Evolutionary conservation across 2,888 invertebrate species (phyloP).

Genomic region (Pantelozetes paolii): DNA sequence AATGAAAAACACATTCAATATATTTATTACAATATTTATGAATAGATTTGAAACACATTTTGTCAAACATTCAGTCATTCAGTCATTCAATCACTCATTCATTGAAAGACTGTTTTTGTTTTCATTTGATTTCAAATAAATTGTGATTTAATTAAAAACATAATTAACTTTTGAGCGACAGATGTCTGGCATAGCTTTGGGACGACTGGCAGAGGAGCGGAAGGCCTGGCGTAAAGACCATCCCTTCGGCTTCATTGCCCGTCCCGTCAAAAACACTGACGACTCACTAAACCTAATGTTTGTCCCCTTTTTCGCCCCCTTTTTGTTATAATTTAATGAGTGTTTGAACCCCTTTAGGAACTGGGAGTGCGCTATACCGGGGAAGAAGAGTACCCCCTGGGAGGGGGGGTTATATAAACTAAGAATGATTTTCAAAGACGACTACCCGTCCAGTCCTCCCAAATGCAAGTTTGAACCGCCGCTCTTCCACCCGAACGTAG

Average conservation of each 20-base stretch:
- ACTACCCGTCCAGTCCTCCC: constrained; percentile 96
- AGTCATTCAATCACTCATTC: too few species aligned
- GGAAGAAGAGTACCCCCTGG: constrained; percentile 98
- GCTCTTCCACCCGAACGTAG: constrained; percentile 95
- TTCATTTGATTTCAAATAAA: too few species aligned
- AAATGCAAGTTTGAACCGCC: constrained; percentile 99
- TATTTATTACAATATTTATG: too few species aligned
- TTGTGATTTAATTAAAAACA: too few species aligned
- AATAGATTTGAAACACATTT: too few species aligned
- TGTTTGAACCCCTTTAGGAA: too few species aligned
- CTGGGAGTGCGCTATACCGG: constrained; percentile 99
- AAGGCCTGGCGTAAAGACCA: constrained; percentile 99
- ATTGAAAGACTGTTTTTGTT: too few species aligned
- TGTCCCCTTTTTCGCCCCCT: too few species aligned
- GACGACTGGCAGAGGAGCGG: constrained; percentile 91
- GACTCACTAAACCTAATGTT: constrained; percentile 90
- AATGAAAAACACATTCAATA: too few species aligned
- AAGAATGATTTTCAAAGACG: constrained; percentile 98
- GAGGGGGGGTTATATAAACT: constrained; percentile 94
- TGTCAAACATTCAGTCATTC: too few species aligned
- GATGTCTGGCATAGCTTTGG: constrained; percentile 98
- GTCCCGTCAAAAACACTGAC: constrained; percentile 91
- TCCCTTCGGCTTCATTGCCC: constrained; percentile 95
- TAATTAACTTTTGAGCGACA: too few species aligned
- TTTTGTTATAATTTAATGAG: too few species aligned